A percentile compares a stretch with the other conserved stretches of the same genome.
phyloP scores from a whole-genome alignment of 1,140 invertebrate genomes.

The Centruroides sculpturatus region DNA sequence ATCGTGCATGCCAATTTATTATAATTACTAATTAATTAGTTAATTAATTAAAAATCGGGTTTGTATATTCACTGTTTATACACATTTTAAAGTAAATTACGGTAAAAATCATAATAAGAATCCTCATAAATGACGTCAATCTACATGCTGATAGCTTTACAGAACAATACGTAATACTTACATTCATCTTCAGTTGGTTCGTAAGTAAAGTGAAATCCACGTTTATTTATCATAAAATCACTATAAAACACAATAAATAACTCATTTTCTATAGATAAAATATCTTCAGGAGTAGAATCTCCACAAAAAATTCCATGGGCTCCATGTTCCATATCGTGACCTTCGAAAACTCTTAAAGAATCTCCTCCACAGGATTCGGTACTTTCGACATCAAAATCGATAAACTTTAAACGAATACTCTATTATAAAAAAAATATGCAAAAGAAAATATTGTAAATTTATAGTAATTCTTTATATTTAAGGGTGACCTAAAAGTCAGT shows the following conservation, averaged over 20 bases:
- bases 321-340: neutral
- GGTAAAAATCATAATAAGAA: too few relatives aligned
- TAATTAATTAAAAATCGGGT: too few relatives aligned
- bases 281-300: neutral
- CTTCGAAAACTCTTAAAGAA: neutral
- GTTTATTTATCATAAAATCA: slow-evolving; percentile 1
- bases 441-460: neutral
- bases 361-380: slow-evolving; percentile 1
- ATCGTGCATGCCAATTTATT: too few relatives aligned
- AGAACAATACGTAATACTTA: neutral
- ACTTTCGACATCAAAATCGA: slow-evolving; percentile 3
- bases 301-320: slow-evolving; percentile 3
- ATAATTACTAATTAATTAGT: too few relatives aligned
- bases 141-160: neutral
- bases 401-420: neutral
- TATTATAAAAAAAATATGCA: neutral
- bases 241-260: neutral
- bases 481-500: too few relatives aligned
- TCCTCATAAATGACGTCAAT: neutral
- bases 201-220: slow-evolving; percentile 5
- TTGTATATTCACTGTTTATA: too few relatives aligned
- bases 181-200: neutral
- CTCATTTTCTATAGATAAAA: neutral
- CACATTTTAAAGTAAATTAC: too few relatives aligned
- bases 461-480: neutral